Conservation (phyloP, 2,113 vertebrate species). For the Ameiurus melas region DNA sequence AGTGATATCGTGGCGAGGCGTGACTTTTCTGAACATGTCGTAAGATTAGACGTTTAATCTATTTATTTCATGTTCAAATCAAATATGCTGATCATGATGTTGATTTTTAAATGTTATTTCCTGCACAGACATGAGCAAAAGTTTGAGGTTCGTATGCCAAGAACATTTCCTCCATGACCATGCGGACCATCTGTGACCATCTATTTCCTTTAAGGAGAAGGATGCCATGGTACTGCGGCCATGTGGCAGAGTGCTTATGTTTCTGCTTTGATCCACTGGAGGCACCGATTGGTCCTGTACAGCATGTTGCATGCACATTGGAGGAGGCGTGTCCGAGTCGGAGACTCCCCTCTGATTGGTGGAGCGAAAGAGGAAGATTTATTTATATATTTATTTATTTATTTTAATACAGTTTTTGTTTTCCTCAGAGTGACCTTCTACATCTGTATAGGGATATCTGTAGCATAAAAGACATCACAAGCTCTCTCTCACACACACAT, state of each 20-base stretch:
- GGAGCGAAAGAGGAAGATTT: background rate
- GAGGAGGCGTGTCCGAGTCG: background rate
- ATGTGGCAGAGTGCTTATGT: constrained; percentile 15
- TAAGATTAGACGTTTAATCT: background rate
- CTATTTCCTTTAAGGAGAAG: background rate
- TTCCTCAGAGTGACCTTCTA: background rate
- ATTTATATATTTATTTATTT: too few relatives aligned
- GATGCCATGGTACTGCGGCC: background rate
- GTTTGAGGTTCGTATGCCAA: background rate
- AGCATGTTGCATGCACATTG: constrained; percentile 5
- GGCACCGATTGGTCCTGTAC: background rate
- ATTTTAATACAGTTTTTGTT: background rate
- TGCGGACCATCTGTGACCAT: constrained; percentile 17
- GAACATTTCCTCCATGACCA: background rate
- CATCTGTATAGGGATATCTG: background rate
- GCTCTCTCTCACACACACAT: constrained; percentile 34
- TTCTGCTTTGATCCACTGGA: background rate
- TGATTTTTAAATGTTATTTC: background rate
- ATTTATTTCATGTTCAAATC: background rate
- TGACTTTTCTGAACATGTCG: background rate
- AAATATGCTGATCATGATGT: background rate
- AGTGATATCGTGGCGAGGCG: background rate
- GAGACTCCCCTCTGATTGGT: background rate
- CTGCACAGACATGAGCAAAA: background rate
- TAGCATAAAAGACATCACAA: constrained; percentile 12